Base-by-base conservation (phyloP, 2,113 vertebrate species). In the Albula goreensis region DNA sequence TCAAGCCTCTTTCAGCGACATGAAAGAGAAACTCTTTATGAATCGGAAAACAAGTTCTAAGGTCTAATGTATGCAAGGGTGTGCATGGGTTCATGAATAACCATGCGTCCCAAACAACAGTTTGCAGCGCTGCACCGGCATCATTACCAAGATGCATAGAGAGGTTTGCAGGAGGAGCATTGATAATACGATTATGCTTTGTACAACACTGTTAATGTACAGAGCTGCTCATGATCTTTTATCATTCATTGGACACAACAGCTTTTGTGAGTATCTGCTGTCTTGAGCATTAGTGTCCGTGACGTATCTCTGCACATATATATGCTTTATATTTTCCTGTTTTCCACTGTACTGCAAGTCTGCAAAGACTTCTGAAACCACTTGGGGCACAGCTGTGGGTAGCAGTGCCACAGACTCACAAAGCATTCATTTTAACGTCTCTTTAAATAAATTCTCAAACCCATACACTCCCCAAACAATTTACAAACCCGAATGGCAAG, bases 11-110 rank as follows among this genome's bases (percentile, higher is more conserved):
- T 86, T 88, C 85, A 88, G 70, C 87, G 49, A 83, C 86, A 86
- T 89, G 50, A 88, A 89, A 91, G 87, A 63, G 15, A 83, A 48
- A 22, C 50, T 49, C 66, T 78, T 78, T 51, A 51, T 85, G 88
- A 84, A 86, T 83, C 83, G 82, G 49, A 86, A 80, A 83, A 85
- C 51, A 12, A 51, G 50, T n/a, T 15, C 22, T 31, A 51, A 15
- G 79, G 74, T 84, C 63, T 77, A 87, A 85, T 89, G 57, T 83
- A 83, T 81, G 78, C 79, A 77, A 66, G 56, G 70, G 53, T 74
- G 63, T 82, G 70, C 80, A 78, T 50, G 25, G 15, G 53, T 57
- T 60, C 19, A 84, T 83, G 63, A 86, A 89, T 87, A 87, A 84
- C 78, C 78, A 82, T 80, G 80, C 17, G 41, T 41, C 63, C 8